Conservation (phyloP, 30 jellyfish, hydroid and myxozoan genomes). For the Morbakka virulenta region DNA sequence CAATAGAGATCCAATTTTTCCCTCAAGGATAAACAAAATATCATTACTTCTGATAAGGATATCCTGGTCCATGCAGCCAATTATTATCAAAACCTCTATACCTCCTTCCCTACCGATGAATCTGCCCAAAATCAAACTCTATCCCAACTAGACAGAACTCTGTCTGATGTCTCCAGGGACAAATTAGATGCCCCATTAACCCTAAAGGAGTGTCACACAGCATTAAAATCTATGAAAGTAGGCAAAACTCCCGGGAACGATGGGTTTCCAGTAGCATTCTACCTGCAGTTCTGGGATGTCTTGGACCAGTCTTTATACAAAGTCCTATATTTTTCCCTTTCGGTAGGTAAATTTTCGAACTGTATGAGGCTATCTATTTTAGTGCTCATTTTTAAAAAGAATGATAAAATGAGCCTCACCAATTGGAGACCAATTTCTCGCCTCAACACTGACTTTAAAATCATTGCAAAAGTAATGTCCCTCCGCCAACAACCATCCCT, state of each 20-base stretch:
- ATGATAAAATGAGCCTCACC: background rate
- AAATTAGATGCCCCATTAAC: conserved; percentile 8
- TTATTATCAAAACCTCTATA: background rate
- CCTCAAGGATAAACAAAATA: background rate
- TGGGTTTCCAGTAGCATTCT: no score
- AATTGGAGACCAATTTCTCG: conserved; percentile 41
- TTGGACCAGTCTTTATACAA: background rate
- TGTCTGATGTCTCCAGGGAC: background rate
- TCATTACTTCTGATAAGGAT: background rate
- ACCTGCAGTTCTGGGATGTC: conserved; percentile 15
- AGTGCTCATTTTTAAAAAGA: background rate
- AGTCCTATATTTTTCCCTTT: background rate
- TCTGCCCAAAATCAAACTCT: background rate
- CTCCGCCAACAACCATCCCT: background rate
- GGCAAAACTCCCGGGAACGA: conserved; percentile 42
- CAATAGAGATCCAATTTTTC: background rate
- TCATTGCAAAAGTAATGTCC: conserved; percentile 28
- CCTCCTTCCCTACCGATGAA: background rate
- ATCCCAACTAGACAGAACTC: background rate
- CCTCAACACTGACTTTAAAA: conserved; percentile 14
- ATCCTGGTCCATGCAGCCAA: background rate
- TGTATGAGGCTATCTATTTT: conserved; percentile 29
- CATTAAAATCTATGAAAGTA: background rate
- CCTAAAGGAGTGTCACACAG: background rate
- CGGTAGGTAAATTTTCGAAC: background rate